Base-by-base conservation (phyloP, 1,140 invertebrate genomes). In the Heliconius nattereri region DNA sequence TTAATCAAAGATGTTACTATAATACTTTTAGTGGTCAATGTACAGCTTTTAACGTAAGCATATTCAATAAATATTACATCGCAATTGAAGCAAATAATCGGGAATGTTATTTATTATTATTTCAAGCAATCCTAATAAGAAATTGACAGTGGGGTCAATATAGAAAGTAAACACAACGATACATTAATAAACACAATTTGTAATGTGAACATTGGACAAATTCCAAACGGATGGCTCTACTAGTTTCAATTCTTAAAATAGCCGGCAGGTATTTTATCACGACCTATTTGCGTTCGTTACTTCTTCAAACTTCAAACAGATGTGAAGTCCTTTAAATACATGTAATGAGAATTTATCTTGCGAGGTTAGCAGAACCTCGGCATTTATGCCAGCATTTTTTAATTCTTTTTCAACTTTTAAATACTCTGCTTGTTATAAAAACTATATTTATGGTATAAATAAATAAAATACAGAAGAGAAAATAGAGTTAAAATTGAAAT, bases 201-300 rank as follows among this genome's bases (percentile, higher is more conserved):
- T 57, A 78, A 79, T 81, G 76, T 77, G 75, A 40, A 75, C 73
- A 82, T 92, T 93, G 91, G 90, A 90, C 78, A 86, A 83, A 87
- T 85, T 91, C 91, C 91, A 93, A 92, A 87, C 83, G 80, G 83
- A 86, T 85, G 87, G 85, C 81, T 88, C 86, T 89, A 86, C 86
- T 89, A 88, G 87, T 92, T 88, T 86, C 87, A 85, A 74, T 71
- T 87, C 85, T 87, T 84, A 86, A 92, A 91, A 92, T 92, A 92
- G 88, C 79, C 74, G 66, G 82, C 85, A 89, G 85, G 86, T 92
- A 90, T 91, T 90, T 90, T 88, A 91, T 88, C 85, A 78, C 84
- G 85, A 86, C 85, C 87, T 89, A 90, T 89, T 91, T 89, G 81
- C 83, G 80, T 76, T 60, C 23, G 80, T 75, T 26, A 66, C 26